A percentile compares a stretch with the other conserved stretches of the same genome.
Conservation (phyloP, 2,888 invertebrate genomes). For the Leptarthrus brevirostris region DNA sequence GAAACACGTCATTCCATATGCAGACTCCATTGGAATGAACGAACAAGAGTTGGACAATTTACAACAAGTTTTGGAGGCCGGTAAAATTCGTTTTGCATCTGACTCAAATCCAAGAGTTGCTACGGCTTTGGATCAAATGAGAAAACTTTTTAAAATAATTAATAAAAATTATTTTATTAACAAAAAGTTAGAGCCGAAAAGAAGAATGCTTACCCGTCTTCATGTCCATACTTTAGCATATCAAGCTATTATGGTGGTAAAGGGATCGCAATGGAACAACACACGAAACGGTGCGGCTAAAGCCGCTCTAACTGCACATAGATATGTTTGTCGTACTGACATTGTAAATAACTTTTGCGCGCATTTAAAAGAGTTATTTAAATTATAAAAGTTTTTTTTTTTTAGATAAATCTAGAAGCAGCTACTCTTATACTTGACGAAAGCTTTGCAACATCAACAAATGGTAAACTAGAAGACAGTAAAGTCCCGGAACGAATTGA, state of each 20-base stretch:
- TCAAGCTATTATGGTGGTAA: conserved; percentile 81
- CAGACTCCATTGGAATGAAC: conserved; percentile 89
- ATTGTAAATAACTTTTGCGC: conserved; percentile 60
- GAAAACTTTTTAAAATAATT: conserved; percentile 71
- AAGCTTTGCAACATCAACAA: conserved; percentile 80
- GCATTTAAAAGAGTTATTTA: not conserved
- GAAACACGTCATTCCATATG: conserved; percentile 76
- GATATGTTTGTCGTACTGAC: conserved; percentile 81
- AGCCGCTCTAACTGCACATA: conserved; percentile 83
- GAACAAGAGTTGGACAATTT: conserved; percentile 87
- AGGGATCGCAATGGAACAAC: conserved; percentile 79
- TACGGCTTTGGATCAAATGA: conserved; percentile 83
- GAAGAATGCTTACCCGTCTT: conserved; percentile 76
- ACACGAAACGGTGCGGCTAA: conserved; percentile 84
- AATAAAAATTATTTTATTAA: conserved; percentile 58
- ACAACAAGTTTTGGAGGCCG: conserved; percentile 75
- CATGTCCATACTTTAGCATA: conserved; percentile 91
- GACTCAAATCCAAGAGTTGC: conserved; percentile 85
- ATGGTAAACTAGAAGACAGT: conserved; percentile 58
- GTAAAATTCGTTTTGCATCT: conserved; percentile 78
- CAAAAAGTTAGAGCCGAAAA: conserved; percentile 62
- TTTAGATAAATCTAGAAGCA: conserved; percentile 65
- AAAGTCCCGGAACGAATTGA: conserved; percentile 71
- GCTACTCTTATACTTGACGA: conserved; percentile 79
- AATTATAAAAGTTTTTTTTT: conserved; percentile 12